A percentile compares a stretch with the other conserved stretches of the same genome.
These are phyloP conservation scores for Corythaixoides concolor DNA, from an alignment of 2,113 vertebrate species.

Conservation along the genomic window DNA sequence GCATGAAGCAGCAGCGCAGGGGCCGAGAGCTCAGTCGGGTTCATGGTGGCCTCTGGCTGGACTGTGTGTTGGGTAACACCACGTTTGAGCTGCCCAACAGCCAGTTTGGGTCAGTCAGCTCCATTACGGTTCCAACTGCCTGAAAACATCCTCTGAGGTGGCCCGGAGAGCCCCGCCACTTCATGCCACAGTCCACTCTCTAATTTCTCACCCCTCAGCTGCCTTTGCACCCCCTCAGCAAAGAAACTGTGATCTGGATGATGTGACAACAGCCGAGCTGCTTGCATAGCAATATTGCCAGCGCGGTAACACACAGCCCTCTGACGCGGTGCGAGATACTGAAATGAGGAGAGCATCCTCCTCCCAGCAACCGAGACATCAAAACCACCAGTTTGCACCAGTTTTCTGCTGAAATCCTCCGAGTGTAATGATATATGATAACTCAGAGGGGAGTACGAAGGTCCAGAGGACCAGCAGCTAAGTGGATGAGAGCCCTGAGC, in stretches of 20 bases:
- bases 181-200: not conserved
- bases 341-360: not conserved
- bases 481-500: not conserved
- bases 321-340: accelerated
- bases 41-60: not conserved
- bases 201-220: not conserved
- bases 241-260: not conserved
- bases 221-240: not conserved
- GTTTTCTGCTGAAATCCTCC: not conserved
- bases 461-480: not conserved
- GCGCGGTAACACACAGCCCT: not conserved
- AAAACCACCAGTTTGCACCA: not conserved
- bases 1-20: not conserved
- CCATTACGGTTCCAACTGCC: accelerated
- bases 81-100: not conserved
- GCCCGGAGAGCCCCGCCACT: not conserved
- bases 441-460: not conserved
- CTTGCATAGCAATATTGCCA: not conserved
- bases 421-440: accelerated
- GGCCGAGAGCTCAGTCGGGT: not conserved
- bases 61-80: not conserved
- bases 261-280: not conserved
- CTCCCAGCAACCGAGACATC: not conserved
- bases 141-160: not conserved
- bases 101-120: not conserved